These are phyloP conservation scores for Acleris cristana DNA, from an alignment of 2,888 invertebrate genomes.

Conservation along the genomic window DNA sequence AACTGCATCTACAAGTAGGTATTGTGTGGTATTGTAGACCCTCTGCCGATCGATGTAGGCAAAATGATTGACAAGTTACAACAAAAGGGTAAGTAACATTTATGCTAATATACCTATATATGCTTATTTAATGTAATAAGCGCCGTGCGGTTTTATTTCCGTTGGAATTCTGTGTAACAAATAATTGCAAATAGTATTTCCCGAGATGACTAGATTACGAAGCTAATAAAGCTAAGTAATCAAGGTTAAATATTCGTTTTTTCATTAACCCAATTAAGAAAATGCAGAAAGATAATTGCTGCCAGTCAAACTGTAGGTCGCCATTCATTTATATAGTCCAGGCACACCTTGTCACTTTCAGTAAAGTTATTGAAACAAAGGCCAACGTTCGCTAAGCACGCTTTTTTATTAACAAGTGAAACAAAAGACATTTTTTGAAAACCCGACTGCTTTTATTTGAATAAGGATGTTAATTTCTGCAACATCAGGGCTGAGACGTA, in stretches of 20 bases:
- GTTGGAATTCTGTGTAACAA: too few relatives aligned
- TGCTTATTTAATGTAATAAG: too few relatives aligned
- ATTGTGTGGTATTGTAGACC: too few relatives aligned
- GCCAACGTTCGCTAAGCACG: conserved; percentile 21
- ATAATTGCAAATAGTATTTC: too few relatives aligned
- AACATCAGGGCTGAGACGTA: too few relatives aligned
- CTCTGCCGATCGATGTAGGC: too few relatives aligned
- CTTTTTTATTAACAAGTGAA: background rate
- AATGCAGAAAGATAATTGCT: background rate
- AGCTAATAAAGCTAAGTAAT: background rate
- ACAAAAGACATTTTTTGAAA: too few relatives aligned
- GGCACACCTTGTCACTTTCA: conserved; percentile 16
- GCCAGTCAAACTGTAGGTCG: background rate
- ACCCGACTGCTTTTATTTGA: too few relatives aligned
- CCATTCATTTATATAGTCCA: background rate
- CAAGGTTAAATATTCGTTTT: background rate
- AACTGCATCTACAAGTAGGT: background rate
- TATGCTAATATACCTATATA: background rate
- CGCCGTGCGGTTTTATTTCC: too few relatives aligned
- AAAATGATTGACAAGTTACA: background rate
- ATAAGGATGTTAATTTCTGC: too few relatives aligned
- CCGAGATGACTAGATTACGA: background rate
- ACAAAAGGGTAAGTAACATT: background rate
- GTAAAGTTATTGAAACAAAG: conserved; percentile 16
- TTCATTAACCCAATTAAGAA: conserved; percentile 7